Percentiles rank a stretch among this genome's conserved stretches.
These are phyloP conservation scores for Chrysolina oricalcia DNA, from an alignment of 2,888 invertebrate species.

Conservation along the genomic window DNA sequence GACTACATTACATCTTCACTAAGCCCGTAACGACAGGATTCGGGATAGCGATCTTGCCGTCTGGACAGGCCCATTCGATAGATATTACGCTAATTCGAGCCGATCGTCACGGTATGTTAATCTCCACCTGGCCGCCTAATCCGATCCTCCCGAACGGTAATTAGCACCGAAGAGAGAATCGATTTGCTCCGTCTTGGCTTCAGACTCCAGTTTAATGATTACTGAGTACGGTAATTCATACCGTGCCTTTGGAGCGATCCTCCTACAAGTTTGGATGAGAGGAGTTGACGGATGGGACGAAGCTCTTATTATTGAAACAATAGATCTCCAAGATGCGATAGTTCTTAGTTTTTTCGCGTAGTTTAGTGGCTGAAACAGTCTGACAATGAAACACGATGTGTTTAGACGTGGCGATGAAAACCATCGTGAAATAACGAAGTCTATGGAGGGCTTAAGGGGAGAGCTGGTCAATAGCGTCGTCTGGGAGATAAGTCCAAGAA, in stretches of 20 bases:
- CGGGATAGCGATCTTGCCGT: slow-evolving; percentile 8
- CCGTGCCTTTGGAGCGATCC: too few species aligned
- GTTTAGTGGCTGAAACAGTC: too few species aligned
- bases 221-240: neutral
- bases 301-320: too few species aligned
- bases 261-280: too few species aligned
- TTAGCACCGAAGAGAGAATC: slow-evolving; percentile 35
- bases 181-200: slow-evolving; percentile 38
- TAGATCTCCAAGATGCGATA: too few species aligned
- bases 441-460: too few species aligned
- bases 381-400: too few species aligned
- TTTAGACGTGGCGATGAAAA: too few species aligned
- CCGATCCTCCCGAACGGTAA: slow-evolving; percentile 32
- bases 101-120: slow-evolving; percentile 37
- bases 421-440: too few species aligned
- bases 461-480: too few species aligned
- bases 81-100: slow-evolving; percentile 31
- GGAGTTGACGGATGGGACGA: neutral
- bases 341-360: too few species aligned
- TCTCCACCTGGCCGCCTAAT: slow-evolving; percentile 37
- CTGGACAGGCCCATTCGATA: slow-evolving; percentile 11
- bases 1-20: slow-evolving; percentile 3
- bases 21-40: slow-evolving; percentile 16
- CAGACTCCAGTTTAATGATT: slow-evolving; percentile 36
- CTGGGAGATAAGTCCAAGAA: too few species aligned